Evolutionary conservation across 2,797 vertebrate species (phyloP), one percentile per base, ranked within the genome.

Genomic region (Chelmon rostratus): DNA sequence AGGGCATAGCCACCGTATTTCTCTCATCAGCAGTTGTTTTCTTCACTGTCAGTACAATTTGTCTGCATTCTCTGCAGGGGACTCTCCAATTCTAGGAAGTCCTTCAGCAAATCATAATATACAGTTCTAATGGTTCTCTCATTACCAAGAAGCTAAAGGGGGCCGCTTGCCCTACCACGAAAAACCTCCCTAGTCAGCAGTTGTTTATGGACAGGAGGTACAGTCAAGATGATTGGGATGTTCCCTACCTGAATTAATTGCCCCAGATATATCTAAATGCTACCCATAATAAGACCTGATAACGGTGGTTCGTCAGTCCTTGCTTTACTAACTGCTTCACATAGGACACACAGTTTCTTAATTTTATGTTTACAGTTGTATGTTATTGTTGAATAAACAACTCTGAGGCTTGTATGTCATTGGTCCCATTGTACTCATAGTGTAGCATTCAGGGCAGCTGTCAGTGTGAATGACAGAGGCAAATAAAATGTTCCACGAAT

Each of bases 81-180:
- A 54, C 10, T 28, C 33, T 68, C 12, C 19, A 76, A 15, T 57
- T 50, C 21, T 50, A 52, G 47, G 40, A 62, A 52, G 6, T 49
- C 40, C 56, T 54, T 46, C 35, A 47, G 49, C 23, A 47, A 31
- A 68, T 50, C 28, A 53, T 49, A 10, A 21, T 35, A 69, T 68
- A 13, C 38, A 15, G 7, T 58, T 64, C 18, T 68, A 71, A 40
- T 76, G 21, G 19, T 53, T 58, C 40, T 38, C 52, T 65, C 65
- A 47, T 78, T 65, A 61, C 38, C 15, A 57, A 68, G 46, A 56
- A 42, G 54, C 35, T 33, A n/a, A 52, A 21, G 31, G 44, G 18
- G 18, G 21, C n/a, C 50, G 37, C 25, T 35, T 47, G 23, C 31
- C 28, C 33, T 37, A 19, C 23, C 3, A 15, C 9, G 68, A 73